phyloP scores from a whole-genome alignment of 2,113 vertebrate species.

The Ptilorrhoa leucosticta region DNA sequence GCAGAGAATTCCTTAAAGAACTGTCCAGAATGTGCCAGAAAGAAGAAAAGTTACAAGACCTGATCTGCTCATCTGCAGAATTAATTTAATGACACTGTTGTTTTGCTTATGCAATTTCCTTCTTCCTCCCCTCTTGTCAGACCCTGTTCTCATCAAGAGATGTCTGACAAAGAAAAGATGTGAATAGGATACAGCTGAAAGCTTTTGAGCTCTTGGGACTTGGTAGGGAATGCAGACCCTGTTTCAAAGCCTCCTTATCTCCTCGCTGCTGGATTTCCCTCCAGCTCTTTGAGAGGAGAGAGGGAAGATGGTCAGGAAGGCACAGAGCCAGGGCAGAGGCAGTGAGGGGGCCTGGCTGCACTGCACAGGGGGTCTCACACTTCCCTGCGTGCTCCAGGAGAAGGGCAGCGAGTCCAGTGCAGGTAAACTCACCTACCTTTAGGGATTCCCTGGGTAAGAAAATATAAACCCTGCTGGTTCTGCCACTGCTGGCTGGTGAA shows the following conservation, averaged over 20 bases:
- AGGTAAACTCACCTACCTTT: neutral
- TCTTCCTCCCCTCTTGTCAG: constrained; percentile 6
- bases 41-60: neutral
- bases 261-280: neutral
- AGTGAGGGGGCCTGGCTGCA: neutral
- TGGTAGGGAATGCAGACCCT: neutral
- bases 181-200: constrained; percentile 32
- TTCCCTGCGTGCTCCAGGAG: neutral
- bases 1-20: neutral
- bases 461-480: neutral
- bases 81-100: constrained; percentile 30
- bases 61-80: constrained; percentile 12
- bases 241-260: neutral
- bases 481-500: neutral
- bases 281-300: neutral
- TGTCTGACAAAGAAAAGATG: constrained; percentile 33
- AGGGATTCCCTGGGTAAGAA: neutral
- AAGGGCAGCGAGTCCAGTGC: neutral
- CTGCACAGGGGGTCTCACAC: neutral
- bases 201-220: constrained; percentile 9
- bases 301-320: neutral
- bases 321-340: neutral
- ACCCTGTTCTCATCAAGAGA: neutral
- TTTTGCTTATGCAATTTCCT: constrained; percentile 39
- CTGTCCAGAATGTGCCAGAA: constrained; percentile 5